A percentile compares a stretch with the other conserved stretches of the same genome.
Evolutionary conservation across 2,888 invertebrate species (phyloP).

Genomic region (Sclerodermus sp.): DNA sequence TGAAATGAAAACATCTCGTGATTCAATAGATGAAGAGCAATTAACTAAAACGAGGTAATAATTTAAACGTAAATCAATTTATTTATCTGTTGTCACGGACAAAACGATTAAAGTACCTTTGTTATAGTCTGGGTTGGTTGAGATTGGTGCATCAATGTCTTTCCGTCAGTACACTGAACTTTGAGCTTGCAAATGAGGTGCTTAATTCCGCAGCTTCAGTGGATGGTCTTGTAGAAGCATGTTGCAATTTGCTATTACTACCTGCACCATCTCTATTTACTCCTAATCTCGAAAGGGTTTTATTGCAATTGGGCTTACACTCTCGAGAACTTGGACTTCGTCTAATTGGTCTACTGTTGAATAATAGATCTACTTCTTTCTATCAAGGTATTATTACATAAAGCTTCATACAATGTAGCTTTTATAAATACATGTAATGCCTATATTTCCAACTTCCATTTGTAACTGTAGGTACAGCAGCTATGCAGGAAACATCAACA

Average conservation of each 20-base stretch:
- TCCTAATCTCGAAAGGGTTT: constrained; percentile 68
- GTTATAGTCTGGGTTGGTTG: constrained; percentile 77
- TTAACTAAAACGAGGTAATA: constrained; percentile 60
- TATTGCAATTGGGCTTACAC: constrained; percentile 71
- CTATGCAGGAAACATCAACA: constrained; percentile 48
- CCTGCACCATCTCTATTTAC: constrained; percentile 67
- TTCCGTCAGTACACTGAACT: constrained; percentile 55
- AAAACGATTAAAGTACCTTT: not conserved
- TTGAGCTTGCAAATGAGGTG: constrained; percentile 57
- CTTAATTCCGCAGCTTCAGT: constrained; percentile 68
- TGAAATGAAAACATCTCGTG: constrained; percentile 53
- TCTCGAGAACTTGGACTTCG: constrained; percentile 65
- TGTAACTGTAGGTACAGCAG: constrained; percentile 35
- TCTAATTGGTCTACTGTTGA: constrained; percentile 63
- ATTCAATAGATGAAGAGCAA: constrained; percentile 61
- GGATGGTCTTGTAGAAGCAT: constrained; percentile 69
- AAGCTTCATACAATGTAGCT: too few relatives aligned
- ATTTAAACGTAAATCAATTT: too few relatives aligned
- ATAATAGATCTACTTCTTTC: constrained; percentile 59
- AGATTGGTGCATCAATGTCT: constrained; percentile 80
- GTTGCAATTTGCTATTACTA: constrained; percentile 73
- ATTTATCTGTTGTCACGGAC: not conserved
- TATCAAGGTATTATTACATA: constrained; percentile 39
- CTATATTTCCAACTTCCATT: too few relatives aligned
- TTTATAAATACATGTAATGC: too few relatives aligned